These are phyloP conservation scores for Notothenia coriiceps DNA, from an alignment of 2,113 vertebrate genomes.

Conservation along the genomic window DNA sequence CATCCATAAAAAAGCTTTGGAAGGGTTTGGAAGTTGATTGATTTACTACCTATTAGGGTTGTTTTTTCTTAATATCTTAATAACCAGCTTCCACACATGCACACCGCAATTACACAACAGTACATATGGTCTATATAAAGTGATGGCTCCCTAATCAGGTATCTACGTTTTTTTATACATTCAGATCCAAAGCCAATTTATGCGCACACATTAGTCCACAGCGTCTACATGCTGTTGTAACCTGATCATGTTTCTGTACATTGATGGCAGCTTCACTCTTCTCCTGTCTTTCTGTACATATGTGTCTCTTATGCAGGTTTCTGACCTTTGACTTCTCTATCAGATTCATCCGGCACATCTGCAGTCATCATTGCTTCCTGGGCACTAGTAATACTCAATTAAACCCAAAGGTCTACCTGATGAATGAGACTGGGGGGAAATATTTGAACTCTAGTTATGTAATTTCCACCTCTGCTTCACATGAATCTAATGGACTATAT, in stretches of 20 bases:
- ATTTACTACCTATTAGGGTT: conserved; percentile 75
- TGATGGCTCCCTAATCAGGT: not conserved
- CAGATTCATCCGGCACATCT: conserved; percentile 72
- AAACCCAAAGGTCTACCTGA: conserved; percentile 76
- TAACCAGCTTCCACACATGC: conserved; percentile 20
- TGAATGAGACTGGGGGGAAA: conserved; percentile 49
- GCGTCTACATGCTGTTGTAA: conserved; percentile 17
- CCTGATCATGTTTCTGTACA: conserved; percentile 27
- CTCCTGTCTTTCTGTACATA: conserved; percentile 62
- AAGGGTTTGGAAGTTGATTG: conserved; percentile 74
- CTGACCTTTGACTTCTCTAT: conserved; percentile 72
- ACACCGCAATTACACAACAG: not conserved
- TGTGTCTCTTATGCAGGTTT: conserved; percentile 70
- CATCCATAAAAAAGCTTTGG: conserved; percentile 64
- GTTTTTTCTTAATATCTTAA: conserved; percentile 43
- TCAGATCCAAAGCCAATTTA: not conserved
- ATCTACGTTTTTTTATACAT: conserved; percentile 10
- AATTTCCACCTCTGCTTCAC: conserved; percentile 72
- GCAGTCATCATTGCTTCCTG: conserved; percentile 68
- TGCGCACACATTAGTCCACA: not conserved
- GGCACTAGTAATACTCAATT: conserved; percentile 74
- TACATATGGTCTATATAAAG: not conserved
- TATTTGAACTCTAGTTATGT: conserved; percentile 70
- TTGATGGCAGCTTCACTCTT: conserved; percentile 31
- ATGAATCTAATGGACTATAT: conserved; percentile 66